Evolutionary conservation across 2,113 vertebrate genomes (phyloP).

Genomic region (Chaenocephalus aceratus): DNA sequence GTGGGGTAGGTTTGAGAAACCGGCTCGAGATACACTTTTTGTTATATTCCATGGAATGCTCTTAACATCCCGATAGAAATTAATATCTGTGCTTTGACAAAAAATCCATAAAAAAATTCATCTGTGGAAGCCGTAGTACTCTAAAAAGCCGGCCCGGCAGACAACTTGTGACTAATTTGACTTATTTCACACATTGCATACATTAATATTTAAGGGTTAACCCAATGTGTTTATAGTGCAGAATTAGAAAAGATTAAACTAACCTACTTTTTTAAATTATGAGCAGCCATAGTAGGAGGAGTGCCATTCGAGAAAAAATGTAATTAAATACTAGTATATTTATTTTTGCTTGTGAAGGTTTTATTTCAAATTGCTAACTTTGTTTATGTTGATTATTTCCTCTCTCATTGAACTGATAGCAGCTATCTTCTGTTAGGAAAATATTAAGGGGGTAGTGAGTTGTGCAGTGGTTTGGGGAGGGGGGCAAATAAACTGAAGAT

Average conservation of each 20-base stretch:
- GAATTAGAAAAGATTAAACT: not conserved
- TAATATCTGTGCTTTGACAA: too few relatives aligned
- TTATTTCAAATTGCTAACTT: constrained; percentile 67
- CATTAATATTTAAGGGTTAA: not conserved
- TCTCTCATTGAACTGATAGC: constrained; percentile 65
- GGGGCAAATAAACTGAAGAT: constrained; percentile 32
- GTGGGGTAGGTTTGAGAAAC: too few relatives aligned
- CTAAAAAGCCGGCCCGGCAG: too few relatives aligned
- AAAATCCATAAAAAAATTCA: too few relatives aligned
- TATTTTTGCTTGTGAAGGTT: constrained; percentile 34
- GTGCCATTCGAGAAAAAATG: not conserved
- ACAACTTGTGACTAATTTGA: not conserved
- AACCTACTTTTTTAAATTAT: not conserved
- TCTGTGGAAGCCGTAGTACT: too few relatives aligned
- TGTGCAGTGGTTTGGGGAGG: constrained; percentile 11
- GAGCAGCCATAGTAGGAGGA: not conserved
- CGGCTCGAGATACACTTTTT: too few relatives aligned
- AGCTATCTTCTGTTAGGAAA: constrained; percentile 63
- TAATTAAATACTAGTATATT: not conserved
- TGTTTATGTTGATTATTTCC: constrained; percentile 73
- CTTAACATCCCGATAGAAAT: too few relatives aligned
- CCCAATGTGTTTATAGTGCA: not conserved
- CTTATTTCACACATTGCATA: not conserved
- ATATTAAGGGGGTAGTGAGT: constrained; percentile 61
- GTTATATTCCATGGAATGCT: too few relatives aligned